Conservation (phyloP, 2,113 vertebrate genomes). For the Chaetodon auriga region DNA sequence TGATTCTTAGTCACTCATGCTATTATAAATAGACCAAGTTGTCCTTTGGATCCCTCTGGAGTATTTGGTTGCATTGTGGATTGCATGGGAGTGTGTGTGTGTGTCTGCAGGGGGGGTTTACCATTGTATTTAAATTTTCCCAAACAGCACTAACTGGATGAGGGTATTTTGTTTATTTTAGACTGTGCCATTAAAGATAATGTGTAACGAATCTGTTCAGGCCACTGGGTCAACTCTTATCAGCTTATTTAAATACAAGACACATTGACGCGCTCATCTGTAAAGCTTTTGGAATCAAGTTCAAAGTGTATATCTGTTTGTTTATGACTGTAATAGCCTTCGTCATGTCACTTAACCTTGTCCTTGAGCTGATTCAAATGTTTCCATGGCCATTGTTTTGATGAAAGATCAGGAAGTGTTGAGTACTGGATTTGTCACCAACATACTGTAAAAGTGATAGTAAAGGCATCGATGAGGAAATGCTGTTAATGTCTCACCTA, state of each 20-base stretch:
- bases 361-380: background rate
- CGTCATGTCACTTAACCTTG: slow-evolving; percentile 2
- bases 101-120: background rate
- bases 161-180: slow-evolving; percentile 48
- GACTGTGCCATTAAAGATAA: slow-evolving; percentile 22
- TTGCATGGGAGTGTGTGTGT: slow-evolving; percentile 25
- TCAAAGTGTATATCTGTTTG: slow-evolving; percentile 5
- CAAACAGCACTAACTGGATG: slow-evolving; percentile 27
- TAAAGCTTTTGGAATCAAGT: background rate
- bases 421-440: slow-evolving; percentile 3
- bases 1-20: slow-evolving; percentile 47
- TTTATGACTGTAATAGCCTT: background rate
- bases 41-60: slow-evolving; percentile 43
- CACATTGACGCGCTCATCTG: slow-evolving; percentile 19
- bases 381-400: background rate
- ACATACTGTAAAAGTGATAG: slow-evolving; percentile 1
- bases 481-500: slow-evolving; percentile 17
- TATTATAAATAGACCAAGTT: slow-evolving; percentile 65
- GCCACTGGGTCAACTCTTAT: slow-evolving; percentile 57
- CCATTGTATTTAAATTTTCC: slow-evolving; percentile 37
- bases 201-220: slow-evolving; percentile 27
- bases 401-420: background rate
- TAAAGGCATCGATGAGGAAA: slow-evolving; percentile 20
- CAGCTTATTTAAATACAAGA: slow-evolving; percentile 47
- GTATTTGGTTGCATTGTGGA: slow-evolving; percentile 51